Base-by-base conservation (phyloP, 2,797 vertebrate genomes). In the Poliocrania exsul region DNA sequence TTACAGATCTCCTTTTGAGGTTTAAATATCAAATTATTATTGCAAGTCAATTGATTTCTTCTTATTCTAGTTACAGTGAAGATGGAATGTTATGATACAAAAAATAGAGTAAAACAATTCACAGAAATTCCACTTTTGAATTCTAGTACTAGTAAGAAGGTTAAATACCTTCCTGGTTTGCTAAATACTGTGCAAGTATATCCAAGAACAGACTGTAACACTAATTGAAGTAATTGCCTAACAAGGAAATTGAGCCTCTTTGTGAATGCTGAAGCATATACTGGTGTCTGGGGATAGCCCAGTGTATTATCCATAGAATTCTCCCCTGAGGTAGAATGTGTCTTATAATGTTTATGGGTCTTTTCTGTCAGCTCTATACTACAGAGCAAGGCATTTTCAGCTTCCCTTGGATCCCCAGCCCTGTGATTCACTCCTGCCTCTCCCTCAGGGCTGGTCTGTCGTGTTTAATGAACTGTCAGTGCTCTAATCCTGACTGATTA, bases 391-490 rank as follows among this genome's bases (percentile, higher is more conserved):
- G 62, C 37, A 5, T 85, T 88, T 83, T 54, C 57, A 85, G 61
- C 38, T 69, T 82, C 40, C 38, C 37, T 35, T 82, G 57, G n/a
- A 65, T 85, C 37, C 73, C 78, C 69, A 87, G 65, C 69, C 2
- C 53, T n/a, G 29, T 61, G 54, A 16, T 37, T 89, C n/a, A 5
- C 65, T 44, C 60, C 13, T 75, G 28, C 56, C 42, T 91, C 21
- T 78, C 89, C 92, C 82, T 66, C 65, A 38, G 92, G 81, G 69
- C 79, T 60, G 18, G 18, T 62, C 78, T 95, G 62, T 96, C 51
- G 6, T 31, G 69, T 53, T 88, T 94, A 93, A 89, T 94, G 79
- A 95, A 50, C 88, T 91, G 53, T 61, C 75, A 47, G 23, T 81
- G 64, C 72, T 89, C 50, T 49, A 75, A 1, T 90, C 69, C 75